Evolutionary conservation across 2,113 vertebrate species (phyloP), one percentile per base, ranked within the genome.

Genomic region (Rutilus rutilus): DNA sequence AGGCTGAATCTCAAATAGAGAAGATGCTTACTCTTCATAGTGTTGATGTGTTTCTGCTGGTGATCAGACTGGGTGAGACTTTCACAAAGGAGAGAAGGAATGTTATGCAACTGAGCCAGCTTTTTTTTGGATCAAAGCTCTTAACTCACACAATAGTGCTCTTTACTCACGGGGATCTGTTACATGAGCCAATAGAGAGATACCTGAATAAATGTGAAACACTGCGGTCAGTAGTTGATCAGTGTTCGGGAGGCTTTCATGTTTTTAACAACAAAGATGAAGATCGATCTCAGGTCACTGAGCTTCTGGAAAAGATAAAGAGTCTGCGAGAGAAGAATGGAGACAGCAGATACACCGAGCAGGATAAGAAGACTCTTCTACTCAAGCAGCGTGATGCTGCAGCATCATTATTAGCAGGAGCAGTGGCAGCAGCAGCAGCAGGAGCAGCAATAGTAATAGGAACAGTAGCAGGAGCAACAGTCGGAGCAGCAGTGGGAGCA

Each of bases 161-260:
- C 19, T 90, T 91, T 47, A 90, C 86, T 17, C 50, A 33, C 8
- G 87, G 81, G 14, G 90, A 92, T 64, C 50, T 84, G 50, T 79
- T 86, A 0, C 5, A 30, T 17, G 8, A 27, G 69, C 9, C 4
- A 9, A 1, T 81, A 3, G 74, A 45, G 5, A 4, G 36, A 6
- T 23, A 57, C 45, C 12, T 79, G 19, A 2, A 2, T n/a, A 3
- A 3, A 15, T 39, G 2, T 78, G 0, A 25, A 60, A 17, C 11
- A 17, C 77, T 78, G 54, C 23, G 1, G 21, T 60, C 54, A n/a
- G 0, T 79, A 5, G 54, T 79, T 17, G 23, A 2, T 42, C 5
- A 25, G 33, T 79, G 30, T 60, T 39, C 3, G n/a, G 62, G 87
- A 14, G 6, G 11, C 6, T 88, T 78, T 67, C 84, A 86, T 59